Evolutionary conservation across 2,113 vertebrate genomes (phyloP), one percentile per base, ranked within the genome.

Genomic region (Illadopsis cleaveri): DNA sequence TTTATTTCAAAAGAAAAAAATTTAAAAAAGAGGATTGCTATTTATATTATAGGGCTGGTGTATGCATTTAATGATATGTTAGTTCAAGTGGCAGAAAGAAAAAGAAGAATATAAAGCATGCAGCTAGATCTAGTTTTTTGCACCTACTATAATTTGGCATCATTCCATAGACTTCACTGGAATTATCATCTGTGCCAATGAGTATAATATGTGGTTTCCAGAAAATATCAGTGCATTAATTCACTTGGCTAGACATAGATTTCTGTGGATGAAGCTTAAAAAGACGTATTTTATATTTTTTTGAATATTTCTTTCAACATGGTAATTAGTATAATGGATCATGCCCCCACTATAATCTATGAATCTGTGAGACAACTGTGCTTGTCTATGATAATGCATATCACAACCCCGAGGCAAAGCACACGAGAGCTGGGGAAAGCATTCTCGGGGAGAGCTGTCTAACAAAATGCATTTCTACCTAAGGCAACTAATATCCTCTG

Each of bases 401-500:
- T 86, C 87, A 82, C 54, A 81, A 58, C 71, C 95, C 88, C 5
- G 54, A 90, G 93, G 94, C 87, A 89, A 93, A 93, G 54, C 79
- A 68, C 35, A 60, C 0, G 7, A 93, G 54, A 80, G 35, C 78
- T 72, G 42, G 21, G 54, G 50, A 85, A 91, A 62, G 28, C 40
- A 72, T 91, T 94, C 87, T 94, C 56, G 35, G 71, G 79, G 68
- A 96, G 54, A 90, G 57, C 78, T 90, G 66, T 87, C 94, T 94
- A 82, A 87, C 79, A 95, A 93, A 94, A 92, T 48, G 15, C 58
- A 66, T 93, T 95, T 90, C 88, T 80, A 93, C 92, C 92, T 90
- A 90, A 77, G 94, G 85, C 94, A 88, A 65, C 58, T 94, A 86
- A 93, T 86, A 92, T 92, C 71, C 54, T 94, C 71, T 77, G 78